Conservation (phyloP, 2,113 vertebrate genomes). For the Parus major region DNA sequence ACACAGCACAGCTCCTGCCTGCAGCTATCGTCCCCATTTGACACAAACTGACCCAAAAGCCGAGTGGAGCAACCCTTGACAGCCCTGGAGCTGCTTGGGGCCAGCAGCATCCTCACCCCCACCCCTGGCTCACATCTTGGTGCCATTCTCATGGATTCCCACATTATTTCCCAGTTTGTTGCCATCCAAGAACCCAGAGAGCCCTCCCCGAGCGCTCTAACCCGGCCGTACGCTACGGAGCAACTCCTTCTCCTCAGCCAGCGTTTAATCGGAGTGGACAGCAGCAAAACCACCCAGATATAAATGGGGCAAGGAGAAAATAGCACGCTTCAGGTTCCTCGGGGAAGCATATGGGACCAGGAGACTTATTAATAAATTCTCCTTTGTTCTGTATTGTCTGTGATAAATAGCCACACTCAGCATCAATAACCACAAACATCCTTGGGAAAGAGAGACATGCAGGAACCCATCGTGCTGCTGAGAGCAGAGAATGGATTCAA, state of each 20-base stretch:
- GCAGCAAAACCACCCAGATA: neutral
- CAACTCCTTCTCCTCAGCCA: neutral
- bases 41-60: neutral
- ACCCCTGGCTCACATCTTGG: neutral
- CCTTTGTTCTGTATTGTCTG: slow-evolving; percentile 52
- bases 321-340: neutral
- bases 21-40: fast-evolving
- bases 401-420: slow-evolving; percentile 65
- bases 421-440: slow-evolving; percentile 66
- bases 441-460: slow-evolving; percentile 51
- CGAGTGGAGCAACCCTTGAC: fast-evolving
- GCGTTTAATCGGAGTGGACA: slow-evolving; percentile 28
- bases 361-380: slow-evolving; percentile 67
- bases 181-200: fast-evolving
- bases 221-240: fast-evolving
- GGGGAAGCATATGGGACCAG: slow-evolving; percentile 1
- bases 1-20: neutral
- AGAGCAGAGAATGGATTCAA: slow-evolving; percentile 57
- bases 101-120: neutral
- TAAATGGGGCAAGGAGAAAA: slow-evolving; percentile 52
- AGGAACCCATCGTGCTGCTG: slow-evolving; percentile 12
- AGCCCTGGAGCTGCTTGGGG: neutral
- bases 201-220: neutral
- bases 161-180: fast-evolving
- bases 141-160: fast-evolving